phyloP scores from a whole-genome alignment of 2,888 invertebrate genomes.

The Meloe dianella region DNA sequence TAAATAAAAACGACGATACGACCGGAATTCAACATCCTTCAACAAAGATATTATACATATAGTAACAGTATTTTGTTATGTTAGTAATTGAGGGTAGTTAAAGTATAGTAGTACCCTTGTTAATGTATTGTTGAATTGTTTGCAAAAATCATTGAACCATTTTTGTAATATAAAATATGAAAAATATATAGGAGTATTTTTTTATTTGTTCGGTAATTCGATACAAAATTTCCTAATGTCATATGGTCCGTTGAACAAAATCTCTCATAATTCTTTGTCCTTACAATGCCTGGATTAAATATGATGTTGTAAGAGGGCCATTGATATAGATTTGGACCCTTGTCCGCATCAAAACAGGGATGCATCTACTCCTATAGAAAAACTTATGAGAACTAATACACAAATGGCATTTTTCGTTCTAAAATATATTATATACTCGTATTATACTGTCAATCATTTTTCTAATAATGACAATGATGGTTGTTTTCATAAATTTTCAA shows the following conservation, averaged over 20 bases:
- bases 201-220: constrained; percentile 50
- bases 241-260: constrained; percentile 54
- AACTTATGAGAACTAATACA: constrained; percentile 34
- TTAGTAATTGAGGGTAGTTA: constrained; percentile 39
- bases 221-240: constrained; percentile 54
- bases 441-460: constrained; percentile 56
- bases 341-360: constrained; percentile 51
- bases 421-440: constrained; percentile 50
- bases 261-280: constrained; percentile 55
- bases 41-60: not conserved
- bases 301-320: constrained; percentile 51
- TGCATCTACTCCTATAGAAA: constrained; percentile 39
- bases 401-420: constrained; percentile 48
- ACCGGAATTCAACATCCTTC: constrained; percentile 12
- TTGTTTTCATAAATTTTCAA: constrained; percentile 16
- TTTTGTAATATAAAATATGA: constrained; percentile 33
- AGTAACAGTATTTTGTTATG: not conserved
- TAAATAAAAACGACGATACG: constrained; percentile 16
- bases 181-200: constrained; percentile 40
- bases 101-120: constrained; percentile 38
- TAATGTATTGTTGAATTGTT: constrained; percentile 4
- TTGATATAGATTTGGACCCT: constrained; percentile 52
- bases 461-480: constrained; percentile 30
- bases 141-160: constrained; percentile 10
- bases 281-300: constrained; percentile 50